Percentiles rank a stretch among this genome's conserved stretches.
Conservation (phyloP, 64 coral and sea anemone species). For the Exaiptasia diaphana region DNA sequence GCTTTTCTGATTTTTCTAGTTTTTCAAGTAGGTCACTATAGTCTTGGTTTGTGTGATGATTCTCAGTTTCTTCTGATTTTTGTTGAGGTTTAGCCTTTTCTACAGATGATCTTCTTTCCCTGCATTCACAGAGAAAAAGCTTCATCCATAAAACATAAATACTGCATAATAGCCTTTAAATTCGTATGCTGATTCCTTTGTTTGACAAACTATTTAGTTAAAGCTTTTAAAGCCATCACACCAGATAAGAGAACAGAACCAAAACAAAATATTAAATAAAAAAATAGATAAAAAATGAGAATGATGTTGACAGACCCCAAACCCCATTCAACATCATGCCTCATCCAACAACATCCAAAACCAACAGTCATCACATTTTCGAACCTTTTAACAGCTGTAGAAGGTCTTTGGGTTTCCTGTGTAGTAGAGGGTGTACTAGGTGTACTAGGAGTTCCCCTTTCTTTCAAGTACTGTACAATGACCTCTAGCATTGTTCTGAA, state of each 20-base stretch:
- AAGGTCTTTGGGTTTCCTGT: background rate
- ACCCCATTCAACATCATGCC: no score
- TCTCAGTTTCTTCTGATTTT: background rate
- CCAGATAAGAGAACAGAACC: no score
- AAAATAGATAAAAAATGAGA: background rate
- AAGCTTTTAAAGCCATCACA: no score
- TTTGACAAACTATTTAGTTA: no score
- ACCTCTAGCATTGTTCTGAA: slow-evolving; percentile 94
- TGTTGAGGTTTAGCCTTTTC: slow-evolving; percentile 9
- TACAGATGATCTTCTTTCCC: slow-evolving; percentile 27
- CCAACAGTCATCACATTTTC: background rate
- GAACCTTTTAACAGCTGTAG: background rate
- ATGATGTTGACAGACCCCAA: no score
- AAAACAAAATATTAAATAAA: background rate
- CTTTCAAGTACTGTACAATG: slow-evolving; percentile 72
- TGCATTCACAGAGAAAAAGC: no score
- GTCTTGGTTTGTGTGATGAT: slow-evolving; percentile 21
- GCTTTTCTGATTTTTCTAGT: slow-evolving; percentile 45
- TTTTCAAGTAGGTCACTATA: slow-evolving; percentile 62
- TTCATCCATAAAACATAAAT: no score
- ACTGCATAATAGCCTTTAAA: no score
- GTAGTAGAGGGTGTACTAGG: background rate
- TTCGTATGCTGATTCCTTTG: no score
- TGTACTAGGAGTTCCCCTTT: slow-evolving; percentile 22
- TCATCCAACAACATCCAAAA: no score